Evolutionary conservation across 1,140 invertebrate genomes (phyloP).

Genomic region (Lepidotrigona ventralis): DNA sequence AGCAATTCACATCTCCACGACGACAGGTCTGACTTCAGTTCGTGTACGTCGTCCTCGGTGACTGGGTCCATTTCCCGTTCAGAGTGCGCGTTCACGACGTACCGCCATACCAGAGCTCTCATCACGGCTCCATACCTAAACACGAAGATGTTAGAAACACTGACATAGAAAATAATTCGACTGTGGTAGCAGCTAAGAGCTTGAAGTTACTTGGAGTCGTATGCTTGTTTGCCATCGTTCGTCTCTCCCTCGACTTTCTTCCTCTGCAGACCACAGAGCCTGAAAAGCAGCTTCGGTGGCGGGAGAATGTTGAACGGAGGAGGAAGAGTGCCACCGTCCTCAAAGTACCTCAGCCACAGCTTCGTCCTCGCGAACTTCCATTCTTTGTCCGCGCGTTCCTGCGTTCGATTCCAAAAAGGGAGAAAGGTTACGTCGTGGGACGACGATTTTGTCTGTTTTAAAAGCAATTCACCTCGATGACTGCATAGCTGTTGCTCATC

Average conservation of each 20-base stretch:
- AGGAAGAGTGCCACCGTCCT: constrained; percentile 91
- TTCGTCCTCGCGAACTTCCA: constrained; percentile 95
- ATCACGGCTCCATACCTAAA: constrained; percentile 87
- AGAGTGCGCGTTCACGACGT: constrained; percentile 89
- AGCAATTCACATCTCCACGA: constrained; percentile 90
- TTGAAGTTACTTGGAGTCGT: constrained; percentile 77
- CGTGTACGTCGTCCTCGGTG: constrained; percentile 95
- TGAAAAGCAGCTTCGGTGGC: constrained; percentile 85
- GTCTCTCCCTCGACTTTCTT: constrained; percentile 83
- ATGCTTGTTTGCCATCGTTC: constrained; percentile 80
- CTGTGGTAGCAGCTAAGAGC: too few relatives aligned
- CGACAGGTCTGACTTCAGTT: constrained; percentile 94
- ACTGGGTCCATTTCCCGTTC: constrained; percentile 88
- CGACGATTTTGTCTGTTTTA: too few relatives aligned
- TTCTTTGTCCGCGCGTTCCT: constrained; percentile 92
- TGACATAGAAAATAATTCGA: too few relatives aligned
- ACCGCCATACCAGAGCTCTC: constrained; percentile 91
- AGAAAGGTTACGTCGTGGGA: too few relatives aligned
- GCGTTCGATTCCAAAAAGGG: not conserved
- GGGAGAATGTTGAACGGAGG: constrained; percentile 93
- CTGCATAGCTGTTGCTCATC: constrained; percentile 94
- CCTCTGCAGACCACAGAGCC: constrained; percentile 84
- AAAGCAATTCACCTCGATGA: constrained; percentile 83
- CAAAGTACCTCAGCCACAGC: constrained; percentile 95
- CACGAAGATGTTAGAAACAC: too few relatives aligned